Percentiles rank a stretch among this genome's conserved stretches.
phyloP scores from a whole-genome alignment of 2,888 invertebrate genomes.

The Lasioglossum leucozonium region DNA sequence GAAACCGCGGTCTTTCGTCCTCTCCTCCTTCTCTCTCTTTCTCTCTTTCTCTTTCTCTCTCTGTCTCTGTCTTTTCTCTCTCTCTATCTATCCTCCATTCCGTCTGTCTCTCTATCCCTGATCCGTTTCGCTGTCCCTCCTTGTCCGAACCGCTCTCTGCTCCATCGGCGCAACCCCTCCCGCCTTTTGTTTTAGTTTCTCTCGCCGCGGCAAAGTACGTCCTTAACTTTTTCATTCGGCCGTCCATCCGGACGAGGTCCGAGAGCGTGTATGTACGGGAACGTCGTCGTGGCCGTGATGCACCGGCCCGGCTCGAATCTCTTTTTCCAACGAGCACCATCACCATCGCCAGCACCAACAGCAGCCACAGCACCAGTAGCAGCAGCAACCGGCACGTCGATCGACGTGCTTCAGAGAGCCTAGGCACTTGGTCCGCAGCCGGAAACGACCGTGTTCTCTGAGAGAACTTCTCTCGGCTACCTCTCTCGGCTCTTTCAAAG shows the following conservation, averaged over 20 bases:
- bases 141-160: slow-evolving; percentile 10
- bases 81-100: neutral
- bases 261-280: slow-evolving; percentile 11
- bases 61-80: neutral
- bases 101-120: slow-evolving; percentile 24
- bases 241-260: slow-evolving; percentile 18
- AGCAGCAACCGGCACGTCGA: neutral
- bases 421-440: neutral
- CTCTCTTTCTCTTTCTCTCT: slow-evolving; percentile 44
- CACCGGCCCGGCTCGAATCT: slow-evolving; percentile 1
- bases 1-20: slow-evolving; percentile 67
- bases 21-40: slow-evolving; percentile 61
- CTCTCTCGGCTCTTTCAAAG: slow-evolving; percentile 1
- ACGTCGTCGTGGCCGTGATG: slow-evolving; percentile 10
- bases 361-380: neutral
- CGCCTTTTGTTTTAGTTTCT: slow-evolving; percentile 51
- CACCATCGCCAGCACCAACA: neutral
- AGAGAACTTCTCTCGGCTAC: neutral
- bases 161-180: slow-evolving; percentile 9
- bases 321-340: slow-evolving; percentile 8
- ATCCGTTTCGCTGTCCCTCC: slow-evolving; percentile 17
- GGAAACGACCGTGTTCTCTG: slow-evolving; percentile 13
- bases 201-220: slow-evolving; percentile 53
- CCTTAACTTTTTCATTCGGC: slow-evolving; percentile 46
- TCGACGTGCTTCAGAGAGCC: slow-evolving; percentile 11